A percentile compares a stretch with the other conserved stretches of the same genome.
Conservation (phyloP, 2,113 vertebrate species). For the Catharus fuscescens region DNA sequence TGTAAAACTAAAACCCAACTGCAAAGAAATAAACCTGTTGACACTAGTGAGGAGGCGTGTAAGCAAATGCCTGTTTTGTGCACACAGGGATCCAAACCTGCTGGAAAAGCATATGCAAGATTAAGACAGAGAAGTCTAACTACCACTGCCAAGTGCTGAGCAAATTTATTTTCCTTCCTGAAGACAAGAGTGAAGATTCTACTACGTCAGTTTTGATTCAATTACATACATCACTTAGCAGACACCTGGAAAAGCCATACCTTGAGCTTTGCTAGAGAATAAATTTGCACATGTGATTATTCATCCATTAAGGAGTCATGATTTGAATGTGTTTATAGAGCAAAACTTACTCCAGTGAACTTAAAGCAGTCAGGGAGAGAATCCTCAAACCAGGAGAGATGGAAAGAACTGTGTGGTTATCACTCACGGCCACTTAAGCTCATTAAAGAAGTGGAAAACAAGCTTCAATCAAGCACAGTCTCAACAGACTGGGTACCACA, state of each 20-base stretch:
- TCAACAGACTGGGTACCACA: fast-evolving
- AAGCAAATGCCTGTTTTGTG: background rate
- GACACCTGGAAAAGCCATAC: background rate
- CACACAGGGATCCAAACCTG: background rate
- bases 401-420: fast-evolving
- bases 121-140: background rate
- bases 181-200: background rate
- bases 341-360: background rate
- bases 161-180: background rate
- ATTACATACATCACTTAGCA: fast-evolving
- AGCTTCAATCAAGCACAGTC: fast-evolving
- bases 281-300: too few relatives aligned
- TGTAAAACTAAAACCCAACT: background rate
- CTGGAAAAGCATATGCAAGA: background rate
- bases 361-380: background rate
- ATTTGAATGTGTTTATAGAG: fast-evolving
- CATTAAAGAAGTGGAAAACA: fast-evolving
- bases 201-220: background rate
- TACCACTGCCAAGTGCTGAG: background rate
- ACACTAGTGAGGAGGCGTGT: fast-evolving
- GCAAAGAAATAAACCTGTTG: background rate
- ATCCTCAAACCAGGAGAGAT: background rate
- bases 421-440: background rate
- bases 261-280: fast-evolving
- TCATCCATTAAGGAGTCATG: background rate